phyloP scores from a whole-genome alignment of 2,113 vertebrate genomes.

The Rhea americana region DNA sequence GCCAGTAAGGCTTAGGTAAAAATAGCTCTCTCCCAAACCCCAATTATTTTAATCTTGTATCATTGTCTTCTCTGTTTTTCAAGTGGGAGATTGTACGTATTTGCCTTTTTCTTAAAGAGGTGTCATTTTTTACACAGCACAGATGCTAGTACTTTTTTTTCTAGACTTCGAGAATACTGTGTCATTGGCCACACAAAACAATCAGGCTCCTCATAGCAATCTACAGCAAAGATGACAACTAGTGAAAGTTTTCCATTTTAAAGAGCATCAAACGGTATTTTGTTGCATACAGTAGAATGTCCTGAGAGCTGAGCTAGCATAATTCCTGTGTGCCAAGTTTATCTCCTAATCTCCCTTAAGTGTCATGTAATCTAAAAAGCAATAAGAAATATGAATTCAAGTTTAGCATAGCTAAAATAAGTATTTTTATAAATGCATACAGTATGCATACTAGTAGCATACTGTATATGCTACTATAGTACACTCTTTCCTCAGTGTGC shows the following conservation, averaged over 20 bases:
- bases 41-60: background rate
- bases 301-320: background rate
- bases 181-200: background rate
- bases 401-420: background rate
- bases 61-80: background rate
- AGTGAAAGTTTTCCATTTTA: background rate
- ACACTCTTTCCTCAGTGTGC: background rate
- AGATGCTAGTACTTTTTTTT: background rate
- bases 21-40: background rate
- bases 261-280: background rate
- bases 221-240: background rate
- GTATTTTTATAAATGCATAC: background rate
- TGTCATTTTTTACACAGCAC: background rate
- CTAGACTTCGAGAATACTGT: background rate
- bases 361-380: background rate
- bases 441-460: background rate
- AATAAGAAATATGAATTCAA: background rate
- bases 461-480: background rate
- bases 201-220: background rate
- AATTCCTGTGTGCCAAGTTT: background rate
- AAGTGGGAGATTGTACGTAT: background rate
- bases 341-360: background rate
- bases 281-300: background rate
- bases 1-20: background rate
- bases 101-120: background rate